A percentile compares a stretch with the other conserved stretches of the same genome.
phyloP scores from a whole-genome alignment of 2,888 invertebrate genomes.

The Physocephala rufipes region DNA sequence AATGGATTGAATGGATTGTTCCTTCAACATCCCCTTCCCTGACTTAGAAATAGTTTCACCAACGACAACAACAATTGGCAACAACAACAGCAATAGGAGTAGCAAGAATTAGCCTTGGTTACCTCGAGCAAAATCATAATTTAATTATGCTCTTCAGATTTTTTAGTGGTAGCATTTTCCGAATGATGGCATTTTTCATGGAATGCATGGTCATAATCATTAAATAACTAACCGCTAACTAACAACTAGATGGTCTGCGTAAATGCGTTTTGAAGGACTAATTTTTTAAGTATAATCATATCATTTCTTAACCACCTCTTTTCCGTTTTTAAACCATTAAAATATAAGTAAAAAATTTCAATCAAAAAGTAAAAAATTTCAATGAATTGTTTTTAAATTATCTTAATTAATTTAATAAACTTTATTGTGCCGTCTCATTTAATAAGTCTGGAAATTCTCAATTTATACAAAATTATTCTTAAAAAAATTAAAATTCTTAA shows the following conservation, averaged over 20 bases:
- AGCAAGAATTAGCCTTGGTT: conserved; percentile 12
- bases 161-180: conserved; percentile 4
- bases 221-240: no score
- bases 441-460: neutral
- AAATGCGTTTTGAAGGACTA: no score
- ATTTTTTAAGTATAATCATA: no score
- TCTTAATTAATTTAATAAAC: no score
- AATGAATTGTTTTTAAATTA: no score
- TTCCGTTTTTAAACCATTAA: no score
- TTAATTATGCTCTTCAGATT: conserved; percentile 3
- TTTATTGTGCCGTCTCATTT: no score
- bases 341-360: no score
- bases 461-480: neutral
- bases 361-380: no score
- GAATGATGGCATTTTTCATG: neutral
- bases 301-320: no score
- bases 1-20: neutral
- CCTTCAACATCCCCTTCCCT: neutral
- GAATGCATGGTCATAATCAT: neutral
- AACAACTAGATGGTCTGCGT: no score
- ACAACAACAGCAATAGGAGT: neutral
- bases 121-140: neutral
- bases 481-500: neutral
- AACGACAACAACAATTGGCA: neutral
- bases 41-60: neutral